Base-by-base conservation (phyloP, 2,888 invertebrate genomes). In the Falcaria lacertinaria region DNA sequence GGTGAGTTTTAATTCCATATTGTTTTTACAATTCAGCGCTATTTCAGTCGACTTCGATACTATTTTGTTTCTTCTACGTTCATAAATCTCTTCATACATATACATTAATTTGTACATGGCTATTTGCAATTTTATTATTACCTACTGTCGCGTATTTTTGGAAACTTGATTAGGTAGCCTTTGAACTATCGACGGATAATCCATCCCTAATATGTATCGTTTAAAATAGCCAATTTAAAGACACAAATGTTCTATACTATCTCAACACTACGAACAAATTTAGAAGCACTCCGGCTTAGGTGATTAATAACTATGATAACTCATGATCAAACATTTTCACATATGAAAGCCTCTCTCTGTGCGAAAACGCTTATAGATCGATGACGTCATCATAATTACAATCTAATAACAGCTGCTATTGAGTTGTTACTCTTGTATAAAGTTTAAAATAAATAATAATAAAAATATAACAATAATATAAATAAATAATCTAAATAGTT, bases 1-100 rank as follows among this genome's bases (percentile, higher is more conserved):
- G 85, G 87, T 87, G 6, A 19, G 19, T 5, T 19, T 19, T 5
- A 2, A 4, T 4, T 4, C 2, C 5, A 19, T 19, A 4, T 4
- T 19, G 2, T 5, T 19, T 19, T 19, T 19, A 4, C 19, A 19
- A 5, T 5, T 4, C 5, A 19, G 5, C 19, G 19, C 19, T 19
- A 19, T 19, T 19, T 19, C n/a, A 19, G 19, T 19, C 5, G 5
- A 5, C 3, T 19, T n/a, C n/a, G n/a, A n/a, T n/a, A n/a, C n/a
- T n/a, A n/a, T n/a, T n/a, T n/a, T n/a, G n/a, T n/a, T n/a, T n/a
- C n/a, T n/a, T n/a, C n/a, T n/a, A n/a, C n/a, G n/a, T n/a, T n/a
- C n/a, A n/a, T n/a, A n/a, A n/a, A n/a, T n/a, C n/a, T n/a, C n/a
- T n/a, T n/a, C n/a, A n/a, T n/a, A n/a, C n/a, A n/a, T n/a, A n/a